A percentile compares a stretch with the other conserved stretches of the same genome.
Conservation (phyloP, 2,113 vertebrate species). For the Microcebus jonahi region DNA sequence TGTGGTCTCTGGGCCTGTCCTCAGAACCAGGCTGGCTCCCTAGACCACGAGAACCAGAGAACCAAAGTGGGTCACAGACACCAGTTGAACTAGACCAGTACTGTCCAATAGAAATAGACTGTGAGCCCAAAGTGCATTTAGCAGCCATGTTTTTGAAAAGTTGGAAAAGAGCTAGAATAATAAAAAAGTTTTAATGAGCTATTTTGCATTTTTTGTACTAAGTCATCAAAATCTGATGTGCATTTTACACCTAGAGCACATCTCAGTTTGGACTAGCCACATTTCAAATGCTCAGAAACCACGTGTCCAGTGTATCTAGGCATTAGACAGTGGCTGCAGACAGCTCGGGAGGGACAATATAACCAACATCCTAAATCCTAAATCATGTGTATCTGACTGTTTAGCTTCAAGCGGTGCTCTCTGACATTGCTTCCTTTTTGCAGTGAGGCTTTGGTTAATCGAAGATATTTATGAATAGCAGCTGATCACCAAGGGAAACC, state of each 20-base stretch:
- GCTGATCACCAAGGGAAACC: not conserved
- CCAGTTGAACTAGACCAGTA: too few species aligned
- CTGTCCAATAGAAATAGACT: not conserved
- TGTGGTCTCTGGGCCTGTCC: not conserved
- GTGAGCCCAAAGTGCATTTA: not conserved
- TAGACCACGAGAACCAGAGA: not conserved
- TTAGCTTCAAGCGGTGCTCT: not conserved
- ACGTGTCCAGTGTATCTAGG: not conserved
- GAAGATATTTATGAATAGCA: not conserved
- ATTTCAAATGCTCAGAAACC: not conserved
- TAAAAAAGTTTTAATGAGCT: not conserved
- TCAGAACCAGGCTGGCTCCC: not conserved
- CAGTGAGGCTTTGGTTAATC: not conserved
- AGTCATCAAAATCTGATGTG: not conserved
- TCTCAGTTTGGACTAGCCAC: not conserved
- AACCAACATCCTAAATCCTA: not conserved
- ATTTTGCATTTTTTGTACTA: not conserved
- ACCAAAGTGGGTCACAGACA: not conserved
- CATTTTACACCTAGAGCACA: not conserved
- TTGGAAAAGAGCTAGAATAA: not conserved
- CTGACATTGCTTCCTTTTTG: not conserved
- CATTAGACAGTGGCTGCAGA: too few species aligned
- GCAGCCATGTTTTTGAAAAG: not conserved
- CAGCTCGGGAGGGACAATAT: not conserved
- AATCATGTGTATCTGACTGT: not conserved